Percentiles rank a stretch among this genome's conserved stretches.
phyloP scores from a whole-genome alignment of 2,888 invertebrate species.

The Lordiphosa andalusiaca region DNA sequence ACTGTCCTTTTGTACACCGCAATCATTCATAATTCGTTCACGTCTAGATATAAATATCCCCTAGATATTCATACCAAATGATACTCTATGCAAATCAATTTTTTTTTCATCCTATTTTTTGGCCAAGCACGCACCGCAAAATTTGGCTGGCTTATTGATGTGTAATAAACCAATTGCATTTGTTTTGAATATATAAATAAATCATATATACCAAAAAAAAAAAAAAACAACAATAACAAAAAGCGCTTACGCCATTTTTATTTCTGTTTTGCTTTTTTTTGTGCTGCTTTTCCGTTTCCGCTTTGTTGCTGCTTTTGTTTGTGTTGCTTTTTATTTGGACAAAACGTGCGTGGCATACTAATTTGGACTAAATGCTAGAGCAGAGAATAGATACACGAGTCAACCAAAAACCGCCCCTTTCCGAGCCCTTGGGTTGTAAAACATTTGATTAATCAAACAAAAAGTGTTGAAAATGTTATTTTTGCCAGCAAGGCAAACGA shows the following conservation, averaged over 20 bases:
- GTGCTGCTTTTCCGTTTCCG: constrained; percentile 43
- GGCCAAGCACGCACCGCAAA: constrained; percentile 50
- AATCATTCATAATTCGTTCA: constrained; percentile 54
- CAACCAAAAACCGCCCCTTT: not conserved
- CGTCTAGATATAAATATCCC: constrained; percentile 28
- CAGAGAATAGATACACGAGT: constrained; percentile 22
- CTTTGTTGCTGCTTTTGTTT: constrained; percentile 37
- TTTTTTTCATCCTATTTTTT: constrained; percentile 6
- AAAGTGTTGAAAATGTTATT: constrained; percentile 75
- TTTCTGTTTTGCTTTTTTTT: constrained; percentile 11
- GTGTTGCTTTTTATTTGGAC: constrained; percentile 28
- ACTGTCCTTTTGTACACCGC: not conserved
- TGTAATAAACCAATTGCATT: constrained; percentile 78
- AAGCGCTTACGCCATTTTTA: constrained; percentile 52
- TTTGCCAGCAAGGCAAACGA: constrained; percentile 67
- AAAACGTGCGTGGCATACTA: constrained; percentile 70
- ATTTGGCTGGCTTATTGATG: constrained; percentile 65
- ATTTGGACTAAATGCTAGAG: constrained; percentile 59
- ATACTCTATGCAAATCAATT: constrained; percentile 30
- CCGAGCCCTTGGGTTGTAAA: constrained; percentile 30
- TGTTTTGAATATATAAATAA: constrained; percentile 78
- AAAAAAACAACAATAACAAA: constrained; percentile 19
- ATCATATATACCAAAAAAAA: constrained; percentile 50
- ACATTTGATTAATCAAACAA: constrained; percentile 66
- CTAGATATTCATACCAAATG: constrained; percentile 1